These are phyloP conservation scores for Nematolebias whitei DNA, from an alignment of 2,113 vertebrate genomes.

Conservation along the genomic window DNA sequence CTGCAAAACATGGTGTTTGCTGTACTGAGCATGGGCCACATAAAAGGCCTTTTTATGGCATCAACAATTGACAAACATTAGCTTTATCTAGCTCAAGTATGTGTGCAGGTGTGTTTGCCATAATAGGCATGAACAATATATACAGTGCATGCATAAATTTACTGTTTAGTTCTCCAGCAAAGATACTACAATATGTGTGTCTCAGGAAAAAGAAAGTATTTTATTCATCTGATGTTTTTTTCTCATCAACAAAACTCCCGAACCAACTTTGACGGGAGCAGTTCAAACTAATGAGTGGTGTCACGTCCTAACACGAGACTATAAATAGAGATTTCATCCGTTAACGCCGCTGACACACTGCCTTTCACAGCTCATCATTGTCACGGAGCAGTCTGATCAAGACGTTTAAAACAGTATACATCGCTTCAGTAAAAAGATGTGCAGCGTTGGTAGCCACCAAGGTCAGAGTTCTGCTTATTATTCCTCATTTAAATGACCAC, in stretches of 20 bases:
- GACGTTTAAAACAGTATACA: constrained; percentile 28
- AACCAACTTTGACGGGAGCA: constrained; percentile 42
- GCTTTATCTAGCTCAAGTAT: constrained; percentile 25
- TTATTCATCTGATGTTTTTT: not conserved
- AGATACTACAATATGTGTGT: not conserved
- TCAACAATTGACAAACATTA: constrained; percentile 61
- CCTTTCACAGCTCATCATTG: constrained; percentile 57
- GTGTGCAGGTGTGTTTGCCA: not conserved
- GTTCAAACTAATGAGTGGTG: constrained; percentile 61
- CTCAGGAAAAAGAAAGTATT: no score
- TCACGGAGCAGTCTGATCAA: constrained; percentile 41
- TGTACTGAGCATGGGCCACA: constrained; percentile 32
- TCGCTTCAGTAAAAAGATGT: not conserved
- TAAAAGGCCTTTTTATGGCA: constrained; percentile 49
- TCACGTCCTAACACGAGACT: constrained; percentile 60
- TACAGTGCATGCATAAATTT: no score
- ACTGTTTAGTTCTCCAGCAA: not conserved
- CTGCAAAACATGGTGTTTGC: constrained; percentile 34
- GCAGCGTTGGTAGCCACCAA: not conserved
- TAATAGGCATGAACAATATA: no score
- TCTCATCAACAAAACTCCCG: constrained; percentile 1
- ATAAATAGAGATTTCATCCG: constrained; percentile 64
- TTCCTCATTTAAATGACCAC: not conserved
- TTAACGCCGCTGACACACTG: constrained; percentile 25
- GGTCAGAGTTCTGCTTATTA: not conserved